Percentiles rank a stretch among this genome's conserved stretches.
Conservation (phyloP, 2,113 vertebrate genomes). For the Triplophysa dalaica region DNA sequence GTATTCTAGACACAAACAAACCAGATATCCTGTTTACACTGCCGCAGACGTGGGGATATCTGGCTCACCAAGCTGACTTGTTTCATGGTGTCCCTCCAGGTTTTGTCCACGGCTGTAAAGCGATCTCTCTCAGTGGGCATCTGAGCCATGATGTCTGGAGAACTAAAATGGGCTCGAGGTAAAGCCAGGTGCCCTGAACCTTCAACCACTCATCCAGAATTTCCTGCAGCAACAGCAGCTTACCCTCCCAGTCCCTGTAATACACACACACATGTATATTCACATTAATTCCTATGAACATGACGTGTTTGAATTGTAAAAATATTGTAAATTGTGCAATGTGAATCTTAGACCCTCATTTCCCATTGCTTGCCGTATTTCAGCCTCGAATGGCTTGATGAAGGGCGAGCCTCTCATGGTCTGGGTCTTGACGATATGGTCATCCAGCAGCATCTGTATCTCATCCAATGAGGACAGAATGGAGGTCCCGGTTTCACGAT, state of each 20-base stretch:
- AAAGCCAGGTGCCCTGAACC: slow-evolving; percentile 85
- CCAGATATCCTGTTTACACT: background rate
- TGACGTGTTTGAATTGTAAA: background rate
- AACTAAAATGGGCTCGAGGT: slow-evolving; percentile 87
- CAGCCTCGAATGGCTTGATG: slow-evolving; percentile 81
- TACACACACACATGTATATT: slow-evolving; percentile 17
- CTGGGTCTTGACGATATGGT: slow-evolving; percentile 88
- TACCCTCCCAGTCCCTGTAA: slow-evolving; percentile 80
- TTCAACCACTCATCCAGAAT: slow-evolving; percentile 89
- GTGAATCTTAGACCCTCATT: slow-evolving; percentile 12
- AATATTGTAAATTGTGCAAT: background rate
- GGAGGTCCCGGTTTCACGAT: slow-evolving; percentile 80
- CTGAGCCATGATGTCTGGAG: slow-evolving; percentile 86
- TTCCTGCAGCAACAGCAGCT: slow-evolving; percentile 83
- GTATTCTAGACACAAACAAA: slow-evolving; percentile 2
- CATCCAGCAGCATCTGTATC: slow-evolving; percentile 86
- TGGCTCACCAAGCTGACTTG: slow-evolving; percentile 73
- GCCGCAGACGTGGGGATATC: background rate
- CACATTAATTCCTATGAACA: background rate
- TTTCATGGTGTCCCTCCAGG: slow-evolving; percentile 83
- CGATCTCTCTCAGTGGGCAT: slow-evolving; percentile 84
- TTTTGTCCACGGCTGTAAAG: slow-evolving; percentile 82
- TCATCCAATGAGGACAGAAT: slow-evolving; percentile 85
- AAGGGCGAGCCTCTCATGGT: slow-evolving; percentile 86
- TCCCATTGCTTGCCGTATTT: slow-evolving; percentile 73